phyloP scores from a whole-genome alignment of 2,113 vertebrate genomes.

The Seriola dumerili region DNA sequence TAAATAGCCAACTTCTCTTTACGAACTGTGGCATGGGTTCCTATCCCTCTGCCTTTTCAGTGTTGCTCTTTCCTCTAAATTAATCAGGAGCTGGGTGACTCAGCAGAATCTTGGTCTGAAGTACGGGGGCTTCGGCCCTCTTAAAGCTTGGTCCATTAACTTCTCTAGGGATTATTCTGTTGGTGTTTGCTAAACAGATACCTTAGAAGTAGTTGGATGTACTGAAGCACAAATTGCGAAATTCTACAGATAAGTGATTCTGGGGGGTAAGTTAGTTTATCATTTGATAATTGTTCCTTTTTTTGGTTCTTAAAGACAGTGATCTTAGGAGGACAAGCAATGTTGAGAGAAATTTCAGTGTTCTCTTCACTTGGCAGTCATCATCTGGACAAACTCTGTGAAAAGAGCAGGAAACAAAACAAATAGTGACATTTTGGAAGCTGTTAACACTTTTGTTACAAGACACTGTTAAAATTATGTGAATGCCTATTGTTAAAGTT shows the following conservation, averaged over 20 bases:
- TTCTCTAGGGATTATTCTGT: conserved; percentile 86
- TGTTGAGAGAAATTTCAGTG: conserved; percentile 73
- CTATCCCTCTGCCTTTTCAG: conserved; percentile 64
- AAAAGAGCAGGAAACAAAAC: conserved; percentile 25
- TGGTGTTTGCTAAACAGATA: conserved; percentile 82
- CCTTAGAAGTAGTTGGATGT: conserved; percentile 78
- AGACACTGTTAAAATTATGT: not conserved
- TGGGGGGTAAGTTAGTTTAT: conserved; percentile 60
- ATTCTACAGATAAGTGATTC: conserved; percentile 75
- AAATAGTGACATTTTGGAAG: not conserved
- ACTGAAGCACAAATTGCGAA: conserved; percentile 82
- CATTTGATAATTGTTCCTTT: conserved; percentile 71
- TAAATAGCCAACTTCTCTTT: conserved; percentile 67
- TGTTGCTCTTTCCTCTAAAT: conserved; percentile 77
- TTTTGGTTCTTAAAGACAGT: conserved; percentile 81
- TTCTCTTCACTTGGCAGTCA: conserved; percentile 92
- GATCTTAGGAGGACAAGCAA: conserved; percentile 88
- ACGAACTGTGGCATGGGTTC: conserved; percentile 65
- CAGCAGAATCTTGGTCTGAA: conserved; percentile 78
- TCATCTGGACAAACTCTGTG: conserved; percentile 95
- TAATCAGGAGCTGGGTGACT: conserved; percentile 76
- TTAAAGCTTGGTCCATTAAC: conserved; percentile 87
- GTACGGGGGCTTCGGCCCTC: conserved; percentile 83
- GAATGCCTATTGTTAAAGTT: not conserved
- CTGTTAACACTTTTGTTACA: not conserved